Conservation (phyloP, 2,113 vertebrate species). For the Theristicus caerulescens region DNA sequence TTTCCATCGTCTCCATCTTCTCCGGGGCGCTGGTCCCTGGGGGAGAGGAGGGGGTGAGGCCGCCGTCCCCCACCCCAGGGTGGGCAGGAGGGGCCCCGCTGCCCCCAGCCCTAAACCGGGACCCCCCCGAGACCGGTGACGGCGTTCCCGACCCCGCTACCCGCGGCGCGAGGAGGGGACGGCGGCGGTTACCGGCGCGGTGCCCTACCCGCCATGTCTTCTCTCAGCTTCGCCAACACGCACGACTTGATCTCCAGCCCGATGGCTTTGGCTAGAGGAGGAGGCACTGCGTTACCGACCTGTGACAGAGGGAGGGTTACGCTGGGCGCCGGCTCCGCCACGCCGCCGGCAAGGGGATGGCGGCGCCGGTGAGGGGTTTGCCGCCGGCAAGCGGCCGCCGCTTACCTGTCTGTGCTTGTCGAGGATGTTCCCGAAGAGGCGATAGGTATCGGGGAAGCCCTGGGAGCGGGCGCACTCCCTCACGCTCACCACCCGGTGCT, state of each 20-base stretch:
- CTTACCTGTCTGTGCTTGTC: conserved; percentile 95
- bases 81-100: too few relatives aligned
- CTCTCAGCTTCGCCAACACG: conserved; percentile 76
- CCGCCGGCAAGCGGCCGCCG: rapidly evolving
- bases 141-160: rapidly evolving
- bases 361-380: background rate
- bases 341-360: background rate
- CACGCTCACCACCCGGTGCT: conserved; percentile 95
- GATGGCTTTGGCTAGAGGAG: conserved; percentile 91
- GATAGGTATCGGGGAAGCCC: conserved; percentile 93
- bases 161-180: rapidly evolving
- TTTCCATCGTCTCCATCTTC: conserved; percentile 70
- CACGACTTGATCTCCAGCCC: conserved; percentile 89
- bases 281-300: conserved; percentile 94
- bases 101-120: background rate
- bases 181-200: rapidly evolving
- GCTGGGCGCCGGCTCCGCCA: background rate
- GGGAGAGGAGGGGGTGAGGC: background rate
- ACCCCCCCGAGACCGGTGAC: background rate
- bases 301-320: conserved; percentile 7
- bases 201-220: conserved; percentile 76
- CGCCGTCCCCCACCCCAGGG: background rate
- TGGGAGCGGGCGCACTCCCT: conserved; percentile 93
- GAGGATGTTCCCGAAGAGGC: conserved; percentile 92
- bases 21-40: conserved; percentile 77